phyloP scores from a whole-genome alignment of 2,113 vertebrate species.

The Corydoras sp. region DNA sequence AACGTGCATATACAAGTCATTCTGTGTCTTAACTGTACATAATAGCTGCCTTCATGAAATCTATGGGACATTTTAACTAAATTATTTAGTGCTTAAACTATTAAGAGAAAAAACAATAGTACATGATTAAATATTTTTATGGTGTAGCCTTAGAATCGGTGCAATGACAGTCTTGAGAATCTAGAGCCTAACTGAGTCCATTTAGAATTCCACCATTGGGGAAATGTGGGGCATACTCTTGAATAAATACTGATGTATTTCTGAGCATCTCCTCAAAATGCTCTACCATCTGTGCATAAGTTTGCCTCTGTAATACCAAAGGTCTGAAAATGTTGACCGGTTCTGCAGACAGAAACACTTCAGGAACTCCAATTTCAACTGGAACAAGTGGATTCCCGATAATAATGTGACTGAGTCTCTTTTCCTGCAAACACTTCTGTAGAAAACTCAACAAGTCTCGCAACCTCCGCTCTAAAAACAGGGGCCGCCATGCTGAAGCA shows the following conservation, averaged over 20 bases:
- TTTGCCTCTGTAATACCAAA: slow-evolving; percentile 74
- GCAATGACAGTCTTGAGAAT: slow-evolving; percentile 12
- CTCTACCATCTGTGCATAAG: slow-evolving; percentile 71
- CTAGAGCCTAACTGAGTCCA: slow-evolving; percentile 11
- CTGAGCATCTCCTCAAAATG: slow-evolving; percentile 87
- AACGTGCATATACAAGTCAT: not conserved
- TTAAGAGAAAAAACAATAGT: not conserved
- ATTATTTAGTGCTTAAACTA: not conserved
- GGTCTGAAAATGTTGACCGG: slow-evolving; percentile 85
- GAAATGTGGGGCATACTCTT: slow-evolving; percentile 75
- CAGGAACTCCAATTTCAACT: slow-evolving; percentile 67
- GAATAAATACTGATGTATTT: slow-evolving; percentile 78
- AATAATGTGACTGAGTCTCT: slow-evolving; percentile 83
- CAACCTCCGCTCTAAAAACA: slow-evolving; percentile 66
- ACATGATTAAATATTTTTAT: not conserved
- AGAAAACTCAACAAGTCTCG: slow-evolving; percentile 77
- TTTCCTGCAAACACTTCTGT: slow-evolving; percentile 81
- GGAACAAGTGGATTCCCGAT: slow-evolving; percentile 79
- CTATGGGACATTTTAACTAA: not conserved
- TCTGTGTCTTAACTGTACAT: not conserved
- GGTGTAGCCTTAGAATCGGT: not conserved
- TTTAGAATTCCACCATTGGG: slow-evolving; percentile 49
- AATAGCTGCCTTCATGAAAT: slow-evolving; percentile 25
- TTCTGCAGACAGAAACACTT: slow-evolving; percentile 67
- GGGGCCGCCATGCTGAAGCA: slow-evolving; percentile 63